phyloP scores from a whole-genome alignment of 2,797 vertebrate species.

The Coccyzus lansbergi region DNA sequence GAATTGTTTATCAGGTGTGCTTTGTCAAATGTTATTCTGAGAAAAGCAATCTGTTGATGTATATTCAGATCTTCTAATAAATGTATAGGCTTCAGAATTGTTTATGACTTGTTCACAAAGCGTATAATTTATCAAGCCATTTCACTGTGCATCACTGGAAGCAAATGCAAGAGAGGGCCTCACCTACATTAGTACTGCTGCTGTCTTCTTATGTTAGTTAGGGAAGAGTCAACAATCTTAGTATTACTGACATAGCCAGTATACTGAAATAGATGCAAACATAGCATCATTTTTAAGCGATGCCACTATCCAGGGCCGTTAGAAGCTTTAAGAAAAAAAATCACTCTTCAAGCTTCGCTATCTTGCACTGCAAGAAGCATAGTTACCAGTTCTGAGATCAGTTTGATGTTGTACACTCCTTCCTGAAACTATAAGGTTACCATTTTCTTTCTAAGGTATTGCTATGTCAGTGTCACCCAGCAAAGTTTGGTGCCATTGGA shows the following conservation, averaged over 20 bases:
- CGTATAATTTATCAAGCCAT: constrained; percentile 57
- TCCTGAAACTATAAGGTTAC: not conserved
- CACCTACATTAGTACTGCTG: not conserved
- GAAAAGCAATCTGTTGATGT: constrained; percentile 52
- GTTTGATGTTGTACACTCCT: not conserved
- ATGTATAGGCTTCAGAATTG: not conserved
- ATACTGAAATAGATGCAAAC: not conserved
- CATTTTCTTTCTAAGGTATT: not conserved
- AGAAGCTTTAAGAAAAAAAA: not conserved
- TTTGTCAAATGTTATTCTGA: constrained; percentile 40
- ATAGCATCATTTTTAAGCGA: not conserved
- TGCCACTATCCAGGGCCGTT: not conserved
- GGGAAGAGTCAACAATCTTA: not conserved
- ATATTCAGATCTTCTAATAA: constrained; percentile 65
- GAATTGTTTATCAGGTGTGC: constrained; percentile 33
- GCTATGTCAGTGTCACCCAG: not conserved
- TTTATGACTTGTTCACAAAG: constrained; percentile 64
- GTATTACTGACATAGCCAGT: not conserved
- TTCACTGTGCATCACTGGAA: constrained; percentile 20
- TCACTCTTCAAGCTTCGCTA: not conserved
- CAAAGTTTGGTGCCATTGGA: not conserved
- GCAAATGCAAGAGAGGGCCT: constrained; percentile 16
- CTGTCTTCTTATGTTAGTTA: not conserved
- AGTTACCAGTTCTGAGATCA: not conserved
- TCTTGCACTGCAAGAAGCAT: not conserved